Evolutionary conservation across 2,888 invertebrate species (phyloP).

Genomic region (Agrochola circellaris): DNA sequence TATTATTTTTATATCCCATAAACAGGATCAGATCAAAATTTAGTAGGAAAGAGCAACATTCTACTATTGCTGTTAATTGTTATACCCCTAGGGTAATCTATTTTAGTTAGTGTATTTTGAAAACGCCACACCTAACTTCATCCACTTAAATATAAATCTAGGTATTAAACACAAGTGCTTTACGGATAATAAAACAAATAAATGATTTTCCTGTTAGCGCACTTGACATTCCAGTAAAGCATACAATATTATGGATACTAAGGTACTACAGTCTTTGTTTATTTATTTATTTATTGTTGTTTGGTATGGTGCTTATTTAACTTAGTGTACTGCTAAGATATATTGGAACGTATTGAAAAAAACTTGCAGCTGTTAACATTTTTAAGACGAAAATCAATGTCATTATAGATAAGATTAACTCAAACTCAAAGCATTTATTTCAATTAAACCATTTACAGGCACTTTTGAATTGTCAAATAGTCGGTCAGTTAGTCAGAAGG

Average conservation of each 20-base stretch:
- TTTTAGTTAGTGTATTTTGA: neutral
- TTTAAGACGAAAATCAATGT: neutral
- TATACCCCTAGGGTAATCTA: neutral
- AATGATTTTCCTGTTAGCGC: conserved; percentile 41
- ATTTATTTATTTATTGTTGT: too few relatives aligned
- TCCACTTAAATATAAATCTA: neutral
- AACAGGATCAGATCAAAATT: too few relatives aligned
- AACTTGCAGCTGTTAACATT: neutral
- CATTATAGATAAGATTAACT: neutral
- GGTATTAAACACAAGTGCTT: conserved; percentile 11
- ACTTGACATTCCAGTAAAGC: conserved; percentile 7
- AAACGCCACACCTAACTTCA: neutral
- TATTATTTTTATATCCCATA: neutral
- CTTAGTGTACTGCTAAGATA: too few relatives aligned
- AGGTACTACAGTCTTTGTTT: too few relatives aligned
- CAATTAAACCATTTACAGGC: too few relatives aligned
- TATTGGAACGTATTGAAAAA: neutral
- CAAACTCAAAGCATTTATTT: too few relatives aligned
- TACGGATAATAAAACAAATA: conserved; percentile 24
- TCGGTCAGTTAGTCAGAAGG: too few relatives aligned
- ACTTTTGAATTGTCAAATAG: too few relatives aligned
- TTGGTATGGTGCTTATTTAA: neutral
- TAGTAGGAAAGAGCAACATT: neutral
- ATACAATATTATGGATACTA: neutral
- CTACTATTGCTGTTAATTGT: neutral